Evolutionary conservation across 2,797 vertebrate species (phyloP).

Genomic region (Margarornis squamiger): DNA sequence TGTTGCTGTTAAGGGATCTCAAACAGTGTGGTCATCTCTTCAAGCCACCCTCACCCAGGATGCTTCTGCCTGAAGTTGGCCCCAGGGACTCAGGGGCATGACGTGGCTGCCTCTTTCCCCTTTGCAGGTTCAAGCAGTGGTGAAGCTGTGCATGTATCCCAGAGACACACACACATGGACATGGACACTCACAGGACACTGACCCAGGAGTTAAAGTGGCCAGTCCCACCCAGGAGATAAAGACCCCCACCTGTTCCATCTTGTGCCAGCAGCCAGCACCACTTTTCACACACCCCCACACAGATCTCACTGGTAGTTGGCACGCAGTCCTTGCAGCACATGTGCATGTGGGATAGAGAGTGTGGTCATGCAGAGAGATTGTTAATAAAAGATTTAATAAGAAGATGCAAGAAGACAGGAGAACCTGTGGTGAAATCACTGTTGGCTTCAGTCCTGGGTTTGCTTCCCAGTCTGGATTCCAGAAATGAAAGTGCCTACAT

Average conservation of each 20-base stretch:
- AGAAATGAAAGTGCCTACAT: not conserved
- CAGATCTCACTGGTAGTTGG: rapidly evolving
- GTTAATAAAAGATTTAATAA: not conserved
- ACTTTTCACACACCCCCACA: not conserved
- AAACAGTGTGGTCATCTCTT: not conserved
- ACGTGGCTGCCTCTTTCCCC: not conserved
- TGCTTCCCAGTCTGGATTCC: not conserved
- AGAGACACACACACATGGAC: not conserved
- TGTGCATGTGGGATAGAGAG: rapidly evolving
- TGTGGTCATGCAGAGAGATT: rapidly evolving
- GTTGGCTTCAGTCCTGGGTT: not conserved
- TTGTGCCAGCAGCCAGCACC: not conserved
- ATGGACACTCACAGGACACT: too few relatives aligned
- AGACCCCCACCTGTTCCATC: not conserved
- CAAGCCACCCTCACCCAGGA: not conserved
- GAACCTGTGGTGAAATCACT: not conserved
- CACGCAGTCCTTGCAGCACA: not conserved
- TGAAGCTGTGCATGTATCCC: not conserved
- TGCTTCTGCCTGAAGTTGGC: not conserved
- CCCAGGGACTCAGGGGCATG: too few relatives aligned
- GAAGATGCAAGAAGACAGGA: not conserved
- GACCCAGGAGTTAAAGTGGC: too few relatives aligned
- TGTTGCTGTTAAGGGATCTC: not conserved
- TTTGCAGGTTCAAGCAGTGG: not conserved
- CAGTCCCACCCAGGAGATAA: not conserved